Evolutionary conservation across 2,888 invertebrate species (phyloP).

Genomic region (Acleris holmiana): DNA sequence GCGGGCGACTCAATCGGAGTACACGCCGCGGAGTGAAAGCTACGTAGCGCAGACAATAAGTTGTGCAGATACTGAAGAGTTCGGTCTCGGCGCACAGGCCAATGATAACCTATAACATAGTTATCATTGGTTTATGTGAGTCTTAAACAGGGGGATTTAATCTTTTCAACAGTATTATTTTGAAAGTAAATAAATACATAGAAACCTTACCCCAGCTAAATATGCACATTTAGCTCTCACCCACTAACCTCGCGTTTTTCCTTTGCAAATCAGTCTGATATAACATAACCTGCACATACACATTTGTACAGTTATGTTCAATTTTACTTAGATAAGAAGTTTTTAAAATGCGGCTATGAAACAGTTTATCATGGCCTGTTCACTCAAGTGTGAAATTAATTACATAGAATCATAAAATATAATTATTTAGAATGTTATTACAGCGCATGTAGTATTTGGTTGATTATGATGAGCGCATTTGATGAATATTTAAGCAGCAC

Average conservation of each 20-base stretch:
- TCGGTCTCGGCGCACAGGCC: slow-evolving; percentile 84
- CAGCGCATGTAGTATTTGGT: no score
- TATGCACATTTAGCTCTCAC: slow-evolving; percentile 16
- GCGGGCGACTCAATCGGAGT: slow-evolving; percentile 78
- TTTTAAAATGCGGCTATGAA: no score
- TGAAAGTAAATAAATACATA: slow-evolving; percentile 22
- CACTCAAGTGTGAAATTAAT: no score
- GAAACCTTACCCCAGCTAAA: slow-evolving; percentile 21
- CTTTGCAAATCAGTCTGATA: no score
- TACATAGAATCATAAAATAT: no score
- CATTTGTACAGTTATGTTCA: no score
- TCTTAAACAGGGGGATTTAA: slow-evolving; percentile 70
- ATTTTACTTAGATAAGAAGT: no score
- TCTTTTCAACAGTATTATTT: slow-evolving; percentile 49
- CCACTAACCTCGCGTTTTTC: not conserved
- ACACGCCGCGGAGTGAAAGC: slow-evolving; percentile 81
- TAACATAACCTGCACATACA: no score
- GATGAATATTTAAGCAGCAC: no score
- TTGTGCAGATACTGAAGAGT: slow-evolving; percentile 83
- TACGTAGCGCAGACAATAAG: slow-evolving; percentile 84
- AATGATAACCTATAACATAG: slow-evolving; percentile 85
- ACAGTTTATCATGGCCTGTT: no score
- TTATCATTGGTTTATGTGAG: slow-evolving; percentile 83
- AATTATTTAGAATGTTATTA: no score
- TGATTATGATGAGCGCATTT: no score